A percentile compares a stretch with the other conserved stretches of the same genome.
phyloP scores from a whole-genome alignment of 1,140 invertebrate genomes.

The Melanaphis sacchari region DNA sequence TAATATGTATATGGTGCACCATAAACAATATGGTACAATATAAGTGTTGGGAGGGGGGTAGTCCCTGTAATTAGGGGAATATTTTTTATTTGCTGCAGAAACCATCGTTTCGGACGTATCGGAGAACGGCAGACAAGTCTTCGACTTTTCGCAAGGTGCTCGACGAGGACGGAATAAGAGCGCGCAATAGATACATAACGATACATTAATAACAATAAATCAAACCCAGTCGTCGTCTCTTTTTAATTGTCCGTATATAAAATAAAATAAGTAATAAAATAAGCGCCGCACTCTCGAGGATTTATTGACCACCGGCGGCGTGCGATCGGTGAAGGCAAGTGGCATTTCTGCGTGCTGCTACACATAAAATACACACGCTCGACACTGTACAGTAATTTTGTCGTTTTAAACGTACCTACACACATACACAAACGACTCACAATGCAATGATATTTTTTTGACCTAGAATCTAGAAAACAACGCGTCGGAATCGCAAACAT shows the following conservation, averaged over 20 bases:
- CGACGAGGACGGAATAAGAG: not conserved
- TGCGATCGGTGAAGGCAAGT: not conserved
- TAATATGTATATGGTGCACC: too few relatives aligned
- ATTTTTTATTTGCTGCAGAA: too few relatives aligned
- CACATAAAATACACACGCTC: not conserved
- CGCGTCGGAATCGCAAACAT: slow-evolving; percentile 24
- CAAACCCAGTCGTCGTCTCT: not conserved
- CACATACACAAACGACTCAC: too few relatives aligned
- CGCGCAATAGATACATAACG: too few relatives aligned
- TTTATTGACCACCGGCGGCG: slow-evolving; percentile 5
- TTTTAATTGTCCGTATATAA: too few relatives aligned
- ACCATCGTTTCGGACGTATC: too few relatives aligned
- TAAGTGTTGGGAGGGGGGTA: too few relatives aligned
- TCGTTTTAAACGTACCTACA: not conserved
- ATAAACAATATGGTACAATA: too few relatives aligned
- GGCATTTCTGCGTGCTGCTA: not conserved
- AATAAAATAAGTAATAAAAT: not conserved
- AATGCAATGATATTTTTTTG: slow-evolving; percentile 23
- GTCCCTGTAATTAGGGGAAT: too few relatives aligned
- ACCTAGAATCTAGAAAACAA: slow-evolving; percentile 39
- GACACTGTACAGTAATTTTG: not conserved
- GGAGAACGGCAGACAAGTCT: too few relatives aligned
- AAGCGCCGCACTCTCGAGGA: not conserved
- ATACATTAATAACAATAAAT: not conserved
- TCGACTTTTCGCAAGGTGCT: not conserved